These are phyloP conservation scores for Catharus bicknelli DNA, from an alignment of 2,113 vertebrate species.

Conservation along the genomic window DNA sequence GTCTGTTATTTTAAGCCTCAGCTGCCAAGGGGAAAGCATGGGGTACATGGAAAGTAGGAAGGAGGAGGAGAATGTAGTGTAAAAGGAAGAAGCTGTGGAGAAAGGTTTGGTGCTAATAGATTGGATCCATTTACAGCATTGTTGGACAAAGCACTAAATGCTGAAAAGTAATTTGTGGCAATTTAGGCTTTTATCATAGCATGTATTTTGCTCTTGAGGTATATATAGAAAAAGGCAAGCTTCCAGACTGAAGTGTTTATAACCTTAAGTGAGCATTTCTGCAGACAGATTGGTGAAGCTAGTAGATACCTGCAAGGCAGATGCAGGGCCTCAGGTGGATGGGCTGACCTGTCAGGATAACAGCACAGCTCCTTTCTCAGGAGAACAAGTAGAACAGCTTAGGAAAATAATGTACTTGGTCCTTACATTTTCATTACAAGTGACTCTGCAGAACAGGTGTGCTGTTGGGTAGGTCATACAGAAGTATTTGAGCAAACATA, in stretches of 20 bases:
- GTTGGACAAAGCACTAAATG: background rate
- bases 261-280: background rate
- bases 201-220: background rate
- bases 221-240: background rate
- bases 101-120: background rate
- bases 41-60: background rate
- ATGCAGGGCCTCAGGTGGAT: background rate
- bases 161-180: constrained; percentile 5
- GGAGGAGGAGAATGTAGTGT: background rate
- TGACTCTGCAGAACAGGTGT: background rate
- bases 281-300: background rate
- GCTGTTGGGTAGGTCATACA: background rate
- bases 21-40: background rate
- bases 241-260: background rate
- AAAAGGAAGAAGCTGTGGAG: background rate
- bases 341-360: background rate
- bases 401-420: background rate
- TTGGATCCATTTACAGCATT: background rate
- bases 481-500: background rate
- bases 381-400: background rate
- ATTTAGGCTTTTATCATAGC: background rate
- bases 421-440: background rate
- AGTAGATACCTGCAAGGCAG: background rate
- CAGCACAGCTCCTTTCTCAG: background rate
- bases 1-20: background rate